Base-by-base conservation (phyloP, 2,797 vertebrate genomes). In the Chromis chromis region DNA sequence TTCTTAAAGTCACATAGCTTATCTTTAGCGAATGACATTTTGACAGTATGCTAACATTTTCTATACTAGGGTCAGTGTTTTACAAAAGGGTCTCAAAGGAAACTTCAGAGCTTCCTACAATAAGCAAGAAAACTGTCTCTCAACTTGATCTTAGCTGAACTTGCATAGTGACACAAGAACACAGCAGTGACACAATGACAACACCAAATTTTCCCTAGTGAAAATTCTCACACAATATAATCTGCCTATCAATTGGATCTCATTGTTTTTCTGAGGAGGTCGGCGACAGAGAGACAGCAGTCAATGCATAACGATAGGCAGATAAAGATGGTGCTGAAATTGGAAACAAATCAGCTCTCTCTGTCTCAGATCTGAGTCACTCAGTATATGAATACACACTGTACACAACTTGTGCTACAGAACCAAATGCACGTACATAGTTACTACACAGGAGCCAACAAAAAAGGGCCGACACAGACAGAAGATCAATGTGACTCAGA, bases 301-400 rank as follows among this genome's bases (percentile, higher is more conserved):
- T 79, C 72, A 63, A 81, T 73, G 73, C 44, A 55, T 39, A 24
- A 76, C 65, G 74, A 75, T 31, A 57, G 68, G n/a, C 36, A 74
- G 57, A 74, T 55, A 75, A 85, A 48, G 40, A 71, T 62, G 62
- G 3, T 17, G 49, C 64, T 57, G 55, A 54, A 57, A 86, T 8
- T 74, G 66, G 67, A 81, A 79, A 66, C 50, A 48, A 44, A 59
- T 55, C 24, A 17, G 28, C 25, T 31, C 8, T 50, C 24, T 14
- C 24, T 27, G 3, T 17, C 46, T 48, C 46, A 31, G 60, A 75
- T 31, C n/a, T 46, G 44, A 60, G n/a, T 72, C 25, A 50, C 52
- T 70, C 57, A 58, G 17, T 16, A 46, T 3, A 46, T 46, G 44
- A 65, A 55, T 6, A 65, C 31, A 53, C 11, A 36, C n/a, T 58